Conservation (phyloP, 2,888 invertebrate species). For the Drosophila paracracens region DNA sequence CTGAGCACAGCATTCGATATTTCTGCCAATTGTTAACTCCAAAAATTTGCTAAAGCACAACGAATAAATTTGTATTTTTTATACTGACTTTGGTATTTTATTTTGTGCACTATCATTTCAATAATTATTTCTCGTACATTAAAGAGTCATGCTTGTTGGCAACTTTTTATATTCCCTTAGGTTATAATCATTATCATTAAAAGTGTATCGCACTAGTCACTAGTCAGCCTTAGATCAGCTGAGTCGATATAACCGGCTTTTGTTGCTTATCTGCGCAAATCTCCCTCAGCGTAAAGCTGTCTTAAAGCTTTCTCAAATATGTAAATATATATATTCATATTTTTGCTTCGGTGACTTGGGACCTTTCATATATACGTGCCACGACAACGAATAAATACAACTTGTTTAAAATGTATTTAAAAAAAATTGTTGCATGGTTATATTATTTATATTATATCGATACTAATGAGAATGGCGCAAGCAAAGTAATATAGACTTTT, state of each 20-base stretch:
- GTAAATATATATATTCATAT: neutral
- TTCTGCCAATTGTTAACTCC: neutral
- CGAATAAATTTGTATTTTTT: constrained; percentile 21
- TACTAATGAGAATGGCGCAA: neutral
- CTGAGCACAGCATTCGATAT: neutral
- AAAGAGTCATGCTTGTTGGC: neutral
- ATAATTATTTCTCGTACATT: neutral
- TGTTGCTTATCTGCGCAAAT: neutral
- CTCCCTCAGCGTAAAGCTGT: neutral
- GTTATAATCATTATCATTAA: neutral
- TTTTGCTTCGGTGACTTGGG: neutral
- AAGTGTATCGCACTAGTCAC: too few species aligned
- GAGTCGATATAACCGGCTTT: neutral
- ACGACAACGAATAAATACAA: neutral
- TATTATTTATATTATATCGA: neutral
- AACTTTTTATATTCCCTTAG: neutral
- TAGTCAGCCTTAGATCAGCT: neutral
- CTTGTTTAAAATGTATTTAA: neutral
- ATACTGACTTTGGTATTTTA: neutral
- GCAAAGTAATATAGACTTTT: neutral
- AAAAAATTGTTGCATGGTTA: too few species aligned
- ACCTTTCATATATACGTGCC: neutral
- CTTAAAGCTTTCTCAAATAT: neutral
- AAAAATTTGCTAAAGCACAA: constrained; percentile 8
- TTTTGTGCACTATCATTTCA: neutral